Evolutionary conservation across 2,113 vertebrate species (phyloP).

Genomic region (Nipponia nippon): DNA sequence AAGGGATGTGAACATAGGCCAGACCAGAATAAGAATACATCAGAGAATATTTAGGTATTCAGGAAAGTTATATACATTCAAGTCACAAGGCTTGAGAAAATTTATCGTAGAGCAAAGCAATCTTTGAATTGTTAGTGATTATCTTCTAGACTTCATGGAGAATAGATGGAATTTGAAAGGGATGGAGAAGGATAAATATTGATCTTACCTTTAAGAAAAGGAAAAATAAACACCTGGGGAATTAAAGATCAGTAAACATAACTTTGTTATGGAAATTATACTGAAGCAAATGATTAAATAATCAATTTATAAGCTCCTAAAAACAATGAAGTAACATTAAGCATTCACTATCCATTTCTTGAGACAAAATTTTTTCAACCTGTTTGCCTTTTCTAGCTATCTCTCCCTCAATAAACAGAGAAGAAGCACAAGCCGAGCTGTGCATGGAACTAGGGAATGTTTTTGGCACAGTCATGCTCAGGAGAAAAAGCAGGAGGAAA

Average conservation of each 20-base stretch:
- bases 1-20: background rate
- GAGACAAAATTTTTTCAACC: background rate
- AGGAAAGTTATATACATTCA: background rate
- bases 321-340: background rate
- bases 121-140: background rate
- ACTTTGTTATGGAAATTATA: background rate
- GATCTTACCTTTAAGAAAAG: background rate
- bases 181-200: constrained; percentile 1
- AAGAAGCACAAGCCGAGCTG: background rate
- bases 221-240: background rate
- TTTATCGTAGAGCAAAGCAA: background rate
- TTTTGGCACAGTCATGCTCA: background rate
- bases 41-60: background rate
- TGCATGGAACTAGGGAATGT: background rate
- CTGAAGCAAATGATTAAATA: background rate
- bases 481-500: background rate
- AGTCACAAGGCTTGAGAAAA: background rate
- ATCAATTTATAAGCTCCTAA: background rate
- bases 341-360: background rate
- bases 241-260: background rate
- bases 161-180: constrained; percentile 16
- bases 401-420: background rate
- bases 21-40: background rate
- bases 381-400: background rate
- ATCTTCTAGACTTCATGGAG: background rate